Conservation (phyloP, 1,140 invertebrate species). For the Augochlora pura region DNA sequence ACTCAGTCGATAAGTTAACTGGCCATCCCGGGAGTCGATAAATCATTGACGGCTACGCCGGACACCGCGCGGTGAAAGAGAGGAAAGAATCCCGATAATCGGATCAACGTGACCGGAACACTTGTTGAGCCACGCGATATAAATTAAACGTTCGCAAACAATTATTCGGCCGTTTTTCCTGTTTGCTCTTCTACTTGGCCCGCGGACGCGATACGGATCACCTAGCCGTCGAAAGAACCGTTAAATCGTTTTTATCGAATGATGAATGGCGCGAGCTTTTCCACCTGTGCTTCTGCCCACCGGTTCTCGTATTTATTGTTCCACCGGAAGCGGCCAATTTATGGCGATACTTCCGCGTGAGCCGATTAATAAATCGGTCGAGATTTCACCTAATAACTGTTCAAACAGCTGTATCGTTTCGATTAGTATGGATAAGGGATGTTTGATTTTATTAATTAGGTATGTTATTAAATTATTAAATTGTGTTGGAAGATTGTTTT, state of each 20-base stretch:
- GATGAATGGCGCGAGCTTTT: neutral
- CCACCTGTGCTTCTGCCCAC: neutral
- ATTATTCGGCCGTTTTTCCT: constrained; percentile 6
- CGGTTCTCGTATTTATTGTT: neutral
- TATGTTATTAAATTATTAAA: too few relatives aligned
- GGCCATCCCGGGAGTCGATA: constrained; percentile 32
- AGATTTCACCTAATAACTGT: too few relatives aligned
- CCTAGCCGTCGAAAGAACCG: neutral
- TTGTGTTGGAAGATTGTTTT: too few relatives aligned
- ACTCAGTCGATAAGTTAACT: constrained; percentile 33
- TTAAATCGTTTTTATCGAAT: neutral
- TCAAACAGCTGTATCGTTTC: too few relatives aligned
- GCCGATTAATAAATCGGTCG: too few relatives aligned
- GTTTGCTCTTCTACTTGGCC: neutral
- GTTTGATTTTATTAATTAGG: too few relatives aligned
- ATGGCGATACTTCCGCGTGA: too few relatives aligned
- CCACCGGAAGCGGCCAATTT: too few relatives aligned
- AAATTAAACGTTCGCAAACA: constrained; percentile 35
- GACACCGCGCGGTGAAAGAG: neutral
- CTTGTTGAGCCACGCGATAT: constrained; percentile 43
- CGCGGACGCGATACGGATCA: neutral
- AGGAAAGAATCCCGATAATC: constrained; percentile 49
- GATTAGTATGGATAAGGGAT: too few relatives aligned
- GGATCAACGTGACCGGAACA: constrained; percentile 41
- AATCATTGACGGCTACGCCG: constrained; percentile 31